These are phyloP conservation scores for Xestia c-nigrum DNA, from an alignment of 2,888 invertebrate genomes.

Conservation along the genomic window DNA sequence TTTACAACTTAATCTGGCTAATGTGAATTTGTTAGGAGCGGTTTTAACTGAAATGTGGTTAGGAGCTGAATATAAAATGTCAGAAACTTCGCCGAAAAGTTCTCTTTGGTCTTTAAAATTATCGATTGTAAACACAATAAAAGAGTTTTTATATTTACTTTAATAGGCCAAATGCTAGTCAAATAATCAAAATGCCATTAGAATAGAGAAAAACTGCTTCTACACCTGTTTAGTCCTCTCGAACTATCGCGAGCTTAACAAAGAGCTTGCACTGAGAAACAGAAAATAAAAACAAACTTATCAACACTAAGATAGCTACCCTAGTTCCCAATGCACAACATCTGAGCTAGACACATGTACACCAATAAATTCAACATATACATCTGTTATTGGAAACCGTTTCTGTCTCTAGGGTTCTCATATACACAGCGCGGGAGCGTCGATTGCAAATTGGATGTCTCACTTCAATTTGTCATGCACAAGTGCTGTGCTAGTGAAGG, in stretches of 20 bases:
- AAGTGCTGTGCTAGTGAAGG: constrained; percentile 55
- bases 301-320: constrained; percentile 14
- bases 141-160: background rate
- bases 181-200: background rate
- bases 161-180: background rate
- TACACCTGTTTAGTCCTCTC: background rate
- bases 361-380: constrained; percentile 48
- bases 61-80: background rate
- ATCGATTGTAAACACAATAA: background rate
- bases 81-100: background rate
- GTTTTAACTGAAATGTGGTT: constrained; percentile 3
- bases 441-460: constrained; percentile 69
- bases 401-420: constrained; percentile 42
- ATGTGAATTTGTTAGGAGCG: constrained; percentile 28
- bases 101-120: background rate
- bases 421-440: constrained; percentile 41
- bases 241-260: background rate
- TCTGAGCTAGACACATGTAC: constrained; percentile 34
- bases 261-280: background rate
- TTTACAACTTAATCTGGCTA: constrained; percentile 59
- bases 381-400: constrained; percentile 63
- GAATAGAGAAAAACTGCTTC: background rate
- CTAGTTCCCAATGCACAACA: constrained; percentile 25
- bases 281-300: constrained; percentile 12
- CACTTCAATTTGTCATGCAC: constrained; percentile 68